These are phyloP conservation scores for Pseudochirops corinnae DNA, from an alignment of 2,797 vertebrate species.

Conservation along the genomic window DNA sequence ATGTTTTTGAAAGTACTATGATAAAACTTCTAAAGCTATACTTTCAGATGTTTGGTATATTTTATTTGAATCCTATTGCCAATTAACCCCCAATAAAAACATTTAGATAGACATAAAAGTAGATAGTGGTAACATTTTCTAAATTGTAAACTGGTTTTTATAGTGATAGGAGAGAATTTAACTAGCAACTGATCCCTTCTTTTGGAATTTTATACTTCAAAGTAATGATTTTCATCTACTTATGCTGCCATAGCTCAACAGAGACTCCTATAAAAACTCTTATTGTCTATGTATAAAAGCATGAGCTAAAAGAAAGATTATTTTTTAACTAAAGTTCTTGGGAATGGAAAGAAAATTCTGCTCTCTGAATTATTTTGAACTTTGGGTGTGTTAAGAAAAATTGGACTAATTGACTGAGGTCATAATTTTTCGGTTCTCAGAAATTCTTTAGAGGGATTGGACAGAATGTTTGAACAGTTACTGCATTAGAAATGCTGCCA, in stretches of 20 bases:
- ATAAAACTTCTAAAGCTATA: slow-evolving; percentile 51
- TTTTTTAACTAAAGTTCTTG: neutral
- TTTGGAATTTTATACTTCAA: slow-evolving; percentile 36
- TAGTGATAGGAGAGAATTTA: neutral
- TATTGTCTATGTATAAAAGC: slow-evolving; percentile 18
- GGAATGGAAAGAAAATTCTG: neutral
- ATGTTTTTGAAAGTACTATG: neutral
- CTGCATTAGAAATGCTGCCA: neutral
- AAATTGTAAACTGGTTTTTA: slow-evolving; percentile 59
- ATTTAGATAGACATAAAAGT: slow-evolving; percentile 57
- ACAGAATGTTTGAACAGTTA: neutral
- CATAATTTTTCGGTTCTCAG: neutral
- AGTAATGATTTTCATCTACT: slow-evolving; percentile 33
- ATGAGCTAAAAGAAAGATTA: neutral
- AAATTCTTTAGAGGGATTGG: neutral
- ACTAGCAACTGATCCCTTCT: neutral
- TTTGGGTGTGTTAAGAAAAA: slow-evolving; percentile 30
- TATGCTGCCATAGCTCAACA: neutral
- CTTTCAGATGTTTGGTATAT: slow-evolving; percentile 53
- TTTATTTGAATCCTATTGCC: slow-evolving; percentile 41
- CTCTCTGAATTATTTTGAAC: slow-evolving; percentile 6
- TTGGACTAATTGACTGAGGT: neutral
- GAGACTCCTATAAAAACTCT: neutral
- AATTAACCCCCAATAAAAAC: slow-evolving; percentile 49
- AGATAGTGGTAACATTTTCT: slow-evolving; percentile 41